Evolutionary conservation across 2,888 invertebrate species (phyloP), one percentile per base, ranked within the genome.

Genomic region (Corbicula japonica): DNA sequence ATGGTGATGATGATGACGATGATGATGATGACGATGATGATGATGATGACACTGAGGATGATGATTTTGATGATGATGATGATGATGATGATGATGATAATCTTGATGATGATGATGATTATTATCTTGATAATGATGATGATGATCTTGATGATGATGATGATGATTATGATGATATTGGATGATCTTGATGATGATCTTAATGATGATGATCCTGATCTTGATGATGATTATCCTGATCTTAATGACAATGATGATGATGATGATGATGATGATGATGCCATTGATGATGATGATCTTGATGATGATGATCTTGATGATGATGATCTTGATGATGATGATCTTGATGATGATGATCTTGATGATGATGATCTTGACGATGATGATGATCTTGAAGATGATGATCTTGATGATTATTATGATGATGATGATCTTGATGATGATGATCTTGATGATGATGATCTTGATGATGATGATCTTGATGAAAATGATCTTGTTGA

Each of bases 1-100:
- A 46, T 63, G 63, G 30, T 46, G 63, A 46, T 63, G 63, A 44
- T 28, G 63, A 46, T 63, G 63, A 48, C 30, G 63, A 46, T 46
- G 63, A 46, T 63, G 48, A 46, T 46, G 63, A 46, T 30, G 48
- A 44, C 30, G 63, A 46, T 46, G 46, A 46, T 63, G 63, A 46
- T 28, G 63, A 46, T 46, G 63, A 63, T 12, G 63, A 28, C 21
- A 48, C 46, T 12, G 63, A 46, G 15, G 63, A 30, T 12, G 48
- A 44, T n/a, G 48, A 30, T 28, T 30, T 12, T 28, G 48, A 30
- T 28, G 63, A 28, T 46, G 63, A 46, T 12, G 48, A 60, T 60
- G 60, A 60, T n/a, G 60, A 35, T 35, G 35, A 60, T 26, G 35
- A 60, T 26, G 35, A 60, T 60, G 34, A 34, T 60, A 35, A 35